Percentiles rank a stretch among this genome's conserved stretches.
Evolutionary conservation across 92 coral and sea anemone species (phyloP).

Genomic region (Siderastrea siderea): DNA sequence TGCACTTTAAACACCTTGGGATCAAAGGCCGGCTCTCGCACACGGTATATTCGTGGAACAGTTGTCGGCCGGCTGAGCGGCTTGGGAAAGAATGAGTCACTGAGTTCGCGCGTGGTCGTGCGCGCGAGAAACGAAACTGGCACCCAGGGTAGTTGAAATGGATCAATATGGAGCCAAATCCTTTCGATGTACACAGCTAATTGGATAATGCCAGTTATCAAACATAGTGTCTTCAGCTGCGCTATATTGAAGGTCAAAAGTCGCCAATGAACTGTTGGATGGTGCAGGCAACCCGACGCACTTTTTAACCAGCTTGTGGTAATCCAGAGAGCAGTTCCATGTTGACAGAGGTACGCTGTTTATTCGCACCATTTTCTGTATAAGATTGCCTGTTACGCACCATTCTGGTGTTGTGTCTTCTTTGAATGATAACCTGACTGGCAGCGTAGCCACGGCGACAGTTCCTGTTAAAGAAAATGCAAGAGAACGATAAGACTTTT

Average conservation of each 20-base stretch:
- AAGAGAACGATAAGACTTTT: not conserved
- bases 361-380: conserved; percentile 37
- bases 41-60: no score
- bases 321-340: conserved; percentile 37
- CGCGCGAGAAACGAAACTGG: no score
- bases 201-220: conserved; percentile 52
- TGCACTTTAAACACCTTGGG: no score
- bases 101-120: no score
- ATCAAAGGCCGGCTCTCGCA: no score
- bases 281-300: conserved; percentile 13
- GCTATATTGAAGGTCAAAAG: conserved; percentile 21
- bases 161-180: not conserved
- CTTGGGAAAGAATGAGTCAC: no score
- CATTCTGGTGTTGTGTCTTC: conserved; percentile 63
- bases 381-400: conserved; percentile 64
- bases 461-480: conserved; percentile 32
- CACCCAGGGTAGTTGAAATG: no score
- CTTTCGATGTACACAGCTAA: conserved; percentile 14
- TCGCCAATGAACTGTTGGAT: not conserved
- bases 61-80: no score
- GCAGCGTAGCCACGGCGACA: conserved; percentile 61
- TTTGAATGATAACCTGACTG: conserved; percentile 56
- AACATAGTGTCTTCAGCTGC: conserved; percentile 39
- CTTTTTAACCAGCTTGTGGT: not conserved
- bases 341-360: conserved; percentile 4